Base-by-base conservation (phyloP, 2,797 vertebrate species). In the Cryptoprocta ferox region DNA sequence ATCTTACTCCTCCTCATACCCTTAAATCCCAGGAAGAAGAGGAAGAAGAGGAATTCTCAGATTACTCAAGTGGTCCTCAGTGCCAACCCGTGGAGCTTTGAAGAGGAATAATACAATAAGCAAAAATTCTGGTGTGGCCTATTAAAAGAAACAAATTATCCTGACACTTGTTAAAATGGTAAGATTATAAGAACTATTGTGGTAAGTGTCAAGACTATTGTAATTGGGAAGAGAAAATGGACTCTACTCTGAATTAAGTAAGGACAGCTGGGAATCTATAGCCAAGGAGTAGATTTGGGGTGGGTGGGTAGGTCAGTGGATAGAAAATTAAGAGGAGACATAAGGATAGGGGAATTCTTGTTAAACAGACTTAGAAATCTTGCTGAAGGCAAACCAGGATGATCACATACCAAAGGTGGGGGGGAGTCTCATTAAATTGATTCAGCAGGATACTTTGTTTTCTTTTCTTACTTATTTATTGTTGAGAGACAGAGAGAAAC, bases 111-210 rank as follows among this genome's bases (percentile, higher is more conserved):
- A 9, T 45, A 75, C 24, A 65, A 65, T 56, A 56, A 82, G 35
- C 28, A 42, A 45, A 89, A 56, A 21, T 89, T 93, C 79, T 80
- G 26, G 30, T 50, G 50, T 48, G 65, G 26, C 19, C 75, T 80
- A 42, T 61, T 87, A 80, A 87, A 93, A 59, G 56, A 56, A 71
- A 79, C 79, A 87, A 79, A 71, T 39, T 87, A 88, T 71, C 70
- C 42, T 39, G n/a, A 88, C n/a, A 63, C 65, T 63, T 48, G 28
- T 63, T 88, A 88, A 88, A 88, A 88, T 94, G 66, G 7, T 88
- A 88, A 61, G 19, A 61, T 88, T 94, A 78, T 50, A 63, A 88
- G 56, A 42, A 37, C 42, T 88, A 81, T 39, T 88, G 39, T 28
- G 28, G 81, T 24, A 71, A 37, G n/a, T 50, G 28, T 80, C 53